A percentile compares a stretch with the other conserved stretches of the same genome.
These are phyloP conservation scores for Hesperophylax magnus DNA, from an alignment of 1,140 invertebrate genomes.

Conservation along the genomic window DNA sequence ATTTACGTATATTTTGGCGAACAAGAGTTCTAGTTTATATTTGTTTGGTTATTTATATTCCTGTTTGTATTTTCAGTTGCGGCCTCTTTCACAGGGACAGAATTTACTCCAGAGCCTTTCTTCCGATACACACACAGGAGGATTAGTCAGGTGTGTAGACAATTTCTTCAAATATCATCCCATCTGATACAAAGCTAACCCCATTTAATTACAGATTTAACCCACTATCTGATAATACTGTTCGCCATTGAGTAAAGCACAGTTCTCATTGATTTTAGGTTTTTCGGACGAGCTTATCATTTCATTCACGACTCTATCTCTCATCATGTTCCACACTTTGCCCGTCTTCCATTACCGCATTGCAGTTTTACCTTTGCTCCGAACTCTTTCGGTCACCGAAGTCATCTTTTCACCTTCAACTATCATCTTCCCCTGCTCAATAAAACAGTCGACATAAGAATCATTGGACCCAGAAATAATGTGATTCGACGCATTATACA, in stretches of 20 bases:
- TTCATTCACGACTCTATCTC: slow-evolving; percentile 31
- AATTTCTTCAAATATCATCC: background rate
- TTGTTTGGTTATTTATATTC: background rate
- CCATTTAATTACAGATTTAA: background rate
- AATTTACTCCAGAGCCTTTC: slow-evolving; percentile 49
- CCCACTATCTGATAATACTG: slow-evolving; percentile 1
- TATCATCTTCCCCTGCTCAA: background rate
- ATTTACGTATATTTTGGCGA: too few relatives aligned
- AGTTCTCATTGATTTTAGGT: slow-evolving; percentile 53
- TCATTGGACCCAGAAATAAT: slow-evolving; percentile 19
- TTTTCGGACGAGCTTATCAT: slow-evolving; percentile 41
- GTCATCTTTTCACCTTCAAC: slow-evolving; percentile 22
- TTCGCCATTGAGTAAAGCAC: slow-evolving; percentile 22
- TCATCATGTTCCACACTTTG: slow-evolving; percentile 3
- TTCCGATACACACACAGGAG: slow-evolving; percentile 45
- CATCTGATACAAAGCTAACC: background rate
- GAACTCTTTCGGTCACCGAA: background rate
- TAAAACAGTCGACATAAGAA: slow-evolving; percentile 11
- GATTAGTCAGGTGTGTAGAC: slow-evolving; percentile 49
- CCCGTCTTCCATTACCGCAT: background rate
- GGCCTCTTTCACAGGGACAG: slow-evolving; percentile 52
- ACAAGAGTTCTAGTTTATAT: too few relatives aligned
- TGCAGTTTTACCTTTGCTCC: slow-evolving; percentile 15
- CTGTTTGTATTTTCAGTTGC: slow-evolving; percentile 47
- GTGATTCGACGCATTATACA: background rate